Percentiles rank a stretch among this genome's conserved stretches.
Evolutionary conservation across 2,797 vertebrate species (phyloP).

Genomic region (Eleutherodactylus coqui): DNA sequence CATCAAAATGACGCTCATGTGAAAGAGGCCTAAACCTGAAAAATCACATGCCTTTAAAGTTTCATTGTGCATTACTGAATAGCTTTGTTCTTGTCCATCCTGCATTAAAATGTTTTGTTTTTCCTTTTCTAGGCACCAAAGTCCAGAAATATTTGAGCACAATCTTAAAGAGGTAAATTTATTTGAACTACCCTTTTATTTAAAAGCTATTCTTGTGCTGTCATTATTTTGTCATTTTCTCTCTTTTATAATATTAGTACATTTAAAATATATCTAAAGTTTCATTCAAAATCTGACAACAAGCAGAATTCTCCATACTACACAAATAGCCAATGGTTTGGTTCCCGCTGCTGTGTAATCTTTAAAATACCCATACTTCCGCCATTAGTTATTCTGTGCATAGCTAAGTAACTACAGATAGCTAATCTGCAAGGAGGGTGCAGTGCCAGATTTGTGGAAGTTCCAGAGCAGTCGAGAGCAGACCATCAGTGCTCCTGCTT

Average conservation of each 20-base stretch:
- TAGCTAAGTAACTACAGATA: neutral
- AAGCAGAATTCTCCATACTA: neutral
- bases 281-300: neutral
- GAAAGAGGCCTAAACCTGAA: no score
- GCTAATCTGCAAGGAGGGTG: neutral
- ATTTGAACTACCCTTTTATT: neutral
- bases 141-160: slow-evolving; percentile 58
- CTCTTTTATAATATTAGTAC: neutral
- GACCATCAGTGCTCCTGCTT: neutral
- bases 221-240: neutral
- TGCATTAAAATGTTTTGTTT: neutral
- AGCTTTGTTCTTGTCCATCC: neutral
- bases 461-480: neutral
- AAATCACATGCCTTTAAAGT: neutral
- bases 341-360: neutral
- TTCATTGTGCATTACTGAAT: neutral
- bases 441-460: neutral
- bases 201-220: neutral
- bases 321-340: neutral
- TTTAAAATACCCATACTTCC: neutral
- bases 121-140: slow-evolving; percentile 52
- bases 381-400: neutral
- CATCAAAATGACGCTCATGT: no score
- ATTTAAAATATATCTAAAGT: neutral
- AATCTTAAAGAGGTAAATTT: slow-evolving; percentile 50